Base-by-base conservation (phyloP, 2,888 invertebrate genomes). In the Euplexia lucipara region DNA sequence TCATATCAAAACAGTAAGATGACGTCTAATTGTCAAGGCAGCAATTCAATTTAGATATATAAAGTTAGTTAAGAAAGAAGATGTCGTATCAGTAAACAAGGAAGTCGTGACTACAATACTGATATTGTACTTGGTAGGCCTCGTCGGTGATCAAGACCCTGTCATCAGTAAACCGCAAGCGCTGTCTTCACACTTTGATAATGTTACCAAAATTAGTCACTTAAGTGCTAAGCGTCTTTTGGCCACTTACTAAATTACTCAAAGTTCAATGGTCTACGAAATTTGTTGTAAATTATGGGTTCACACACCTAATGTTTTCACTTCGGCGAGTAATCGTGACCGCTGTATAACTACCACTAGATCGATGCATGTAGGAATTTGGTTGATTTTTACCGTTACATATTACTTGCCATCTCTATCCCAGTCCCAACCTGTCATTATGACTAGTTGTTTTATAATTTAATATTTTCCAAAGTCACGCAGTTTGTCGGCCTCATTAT, bases 281-380 rank as follows among this genome's bases (percentile, higher is more conserved):
- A 91, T 91, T 91, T 90, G 89, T 89, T 88, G 88, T 86, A 94
- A 93, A 94, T 94, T 91, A 93, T 91, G 89, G 93, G 94, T 92
- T 94, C 91, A 93, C 92, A 92, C 92, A 87, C 90, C 87, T 91
- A 90, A 92, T 93, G 90, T 94, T 94, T 94, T 93, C 91, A 92
- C 91, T 90, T 88, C 84, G 89, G 75, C 83, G 84, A 86, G 90
- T 90, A 90, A 90, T 93, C 92, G 92, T 93, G 94, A 91, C 91
- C 87, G 86, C 88, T 86, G 89, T 85, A 82, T 90, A 91, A 90
- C 89, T 86, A 87, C 87, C 82, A 86, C 87, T 84, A 86, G 85
- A 92, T 91, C 90, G 89, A 90, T 92, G 90, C 90, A 92, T 89
- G 88, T 86, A 87, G 86, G 91, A 92, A 91, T 93, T 92, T 86